Percentiles rank a stretch among this genome's conserved stretches.
phyloP scores from a whole-genome alignment of 2,888 invertebrate genomes.

The Agrilus cyanescens region DNA sequence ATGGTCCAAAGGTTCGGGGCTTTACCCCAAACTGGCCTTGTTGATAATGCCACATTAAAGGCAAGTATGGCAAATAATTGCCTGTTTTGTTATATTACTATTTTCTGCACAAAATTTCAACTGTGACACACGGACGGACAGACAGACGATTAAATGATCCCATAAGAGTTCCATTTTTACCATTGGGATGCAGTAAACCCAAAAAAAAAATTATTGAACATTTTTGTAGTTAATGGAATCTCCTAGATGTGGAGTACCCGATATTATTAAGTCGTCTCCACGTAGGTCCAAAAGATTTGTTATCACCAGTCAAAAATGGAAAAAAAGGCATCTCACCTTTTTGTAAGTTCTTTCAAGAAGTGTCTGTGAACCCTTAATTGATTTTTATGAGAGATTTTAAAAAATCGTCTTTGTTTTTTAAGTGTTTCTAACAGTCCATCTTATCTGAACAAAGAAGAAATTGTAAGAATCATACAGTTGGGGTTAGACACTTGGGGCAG shows the following conservation, averaged over 20 bases:
- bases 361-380: neutral
- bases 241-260: constrained; percentile 62
- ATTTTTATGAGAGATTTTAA: constrained; percentile 3
- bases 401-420: constrained; percentile 13
- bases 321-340: constrained; percentile 53
- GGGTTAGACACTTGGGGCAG: constrained; percentile 59
- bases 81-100: neutral
- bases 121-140: too few species aligned
- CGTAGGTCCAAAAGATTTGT: constrained; percentile 45
- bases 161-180: neutral
- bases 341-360: constrained; percentile 39
- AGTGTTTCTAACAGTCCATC: constrained; percentile 61
- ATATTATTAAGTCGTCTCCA: constrained; percentile 37
- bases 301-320: constrained; percentile 54
- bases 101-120: neutral
- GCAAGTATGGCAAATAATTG: constrained; percentile 29
- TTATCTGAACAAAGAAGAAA: constrained; percentile 43
- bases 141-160: neutral
- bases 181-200: too few species aligned
- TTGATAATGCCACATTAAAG: constrained; percentile 52
- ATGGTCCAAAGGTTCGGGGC: constrained; percentile 62
- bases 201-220: constrained; percentile 2
- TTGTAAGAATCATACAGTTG: constrained; percentile 43
- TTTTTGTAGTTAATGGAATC: constrained; percentile 46
- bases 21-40: constrained; percentile 51